A percentile compares a stretch with the other conserved stretches of the same genome.
phyloP scores from a whole-genome alignment of 2,888 invertebrate species.

The Dromius quadrimaculatus region DNA sequence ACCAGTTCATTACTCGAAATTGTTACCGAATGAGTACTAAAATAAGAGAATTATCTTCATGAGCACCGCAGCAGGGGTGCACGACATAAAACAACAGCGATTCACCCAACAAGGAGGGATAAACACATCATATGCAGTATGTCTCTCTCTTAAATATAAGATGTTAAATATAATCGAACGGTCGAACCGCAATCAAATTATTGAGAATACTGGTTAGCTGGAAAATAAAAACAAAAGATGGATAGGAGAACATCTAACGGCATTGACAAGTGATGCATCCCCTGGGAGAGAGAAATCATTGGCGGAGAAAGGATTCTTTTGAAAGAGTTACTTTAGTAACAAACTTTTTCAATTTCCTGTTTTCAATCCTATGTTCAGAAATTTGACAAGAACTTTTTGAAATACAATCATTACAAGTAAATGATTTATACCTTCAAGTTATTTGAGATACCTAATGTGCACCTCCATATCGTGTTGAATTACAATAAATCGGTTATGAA shows the following conservation, averaged over 20 bases:
- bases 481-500: too few species aligned
- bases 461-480: too few species aligned
- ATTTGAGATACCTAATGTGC: too few species aligned
- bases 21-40: conserved; percentile 36
- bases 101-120: background rate
- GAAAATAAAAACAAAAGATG: conserved; percentile 11
- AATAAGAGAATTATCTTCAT: conserved; percentile 27
- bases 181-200: conserved; percentile 10
- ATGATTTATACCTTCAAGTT: too few species aligned
- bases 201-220: conserved; percentile 8
- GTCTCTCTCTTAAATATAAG: background rate
- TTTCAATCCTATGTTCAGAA: too few species aligned
- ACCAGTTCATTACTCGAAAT: conserved; percentile 28
- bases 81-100: conserved; percentile 11
- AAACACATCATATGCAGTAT: background rate
- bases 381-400: too few species aligned
- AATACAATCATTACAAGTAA: too few species aligned
- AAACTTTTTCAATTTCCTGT: too few species aligned
- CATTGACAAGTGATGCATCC: conserved; percentile 28
- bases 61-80: conserved; percentile 17
- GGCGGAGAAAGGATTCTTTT: too few species aligned
- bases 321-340: too few species aligned
- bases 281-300: conserved; percentile 2
- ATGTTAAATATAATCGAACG: conserved; percentile 8
- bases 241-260: conserved; percentile 5